Evolutionary conservation across 2,888 invertebrate species (phyloP), one percentile per base, ranked within the genome.

Genomic region (Aphelenchoides bicaudatus): DNA sequence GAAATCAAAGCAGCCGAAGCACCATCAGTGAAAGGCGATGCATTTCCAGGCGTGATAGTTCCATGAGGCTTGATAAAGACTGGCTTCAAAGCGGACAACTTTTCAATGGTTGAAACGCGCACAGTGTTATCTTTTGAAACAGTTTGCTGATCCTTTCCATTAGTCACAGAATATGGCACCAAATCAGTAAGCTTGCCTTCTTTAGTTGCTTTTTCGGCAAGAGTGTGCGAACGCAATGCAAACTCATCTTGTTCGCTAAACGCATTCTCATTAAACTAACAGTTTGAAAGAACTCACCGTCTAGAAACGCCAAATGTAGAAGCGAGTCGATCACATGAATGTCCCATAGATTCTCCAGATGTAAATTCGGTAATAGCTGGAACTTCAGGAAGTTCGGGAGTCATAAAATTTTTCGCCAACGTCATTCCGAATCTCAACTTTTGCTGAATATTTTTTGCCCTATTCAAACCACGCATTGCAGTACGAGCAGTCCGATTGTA

Each of bases 61-160:
- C 98, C 98, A 80, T 96, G 90, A n/a, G 98, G 98, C 81, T 93
- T 94, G 66, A 99, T 85, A 83, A 98, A 98, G 4, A 98, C 96
- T 27, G 98, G 91, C 80, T 88, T 91, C 63, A 98, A 83, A 82
- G 90, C 90, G 19, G 87, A 87, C 78, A 98, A 83, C 81, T 91
- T 87, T 78, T 94, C 94, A 6, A 87, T 85, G 0, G 88, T 85
- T 0, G 93, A 90, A 13, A 93, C 90, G 61, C 98, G 86, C 80
- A 98, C 89, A 19, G 98, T 98, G 80, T 98, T 98, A 83, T 98
- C 98, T 75, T 86, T 62, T 54, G 34, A n/a, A 34, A 73, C 57
- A 28, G 66, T 61, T n/a, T 10, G 10, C 8, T 39, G 43, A 37
- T 70, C 65, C 58, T 69, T 72, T 50, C 78, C 76, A 43, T 73